Evolutionary conservation across 2,797 vertebrate genomes (phyloP), one percentile per base, ranked within the genome.

Genomic region (Todus mexicanus): DNA sequence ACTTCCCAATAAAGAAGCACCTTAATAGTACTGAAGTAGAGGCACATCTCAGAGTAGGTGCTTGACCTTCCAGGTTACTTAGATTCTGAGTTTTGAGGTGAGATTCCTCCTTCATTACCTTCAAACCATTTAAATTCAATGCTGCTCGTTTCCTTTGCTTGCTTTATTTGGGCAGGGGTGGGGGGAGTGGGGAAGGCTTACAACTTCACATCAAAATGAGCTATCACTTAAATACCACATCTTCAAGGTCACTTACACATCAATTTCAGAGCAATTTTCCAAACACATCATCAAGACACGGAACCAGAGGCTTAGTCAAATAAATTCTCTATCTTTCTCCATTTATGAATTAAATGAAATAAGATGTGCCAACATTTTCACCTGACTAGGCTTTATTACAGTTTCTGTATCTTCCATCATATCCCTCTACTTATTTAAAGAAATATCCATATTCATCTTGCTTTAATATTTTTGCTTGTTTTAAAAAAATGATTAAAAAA

Each of bases 251-350:
- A 96, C 86, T 95, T 90, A 87, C 80, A 90, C 91, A 92, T 94
- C 89, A 89, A 94, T 97, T 96, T 78, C 84, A 73, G 71, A 95
- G 79, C 59, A 90, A 96, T 97, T 96, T 97, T 92, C 87, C 84
- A 96, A 97, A 92, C 79, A 80, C 74, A 89, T 89, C 64, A 95
- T 96, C 92, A 91, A 93, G 94, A 95, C 82, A 86, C 26, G 83
- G 86, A 95, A 96, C 72, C 54, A 92, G 65, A 90, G 74, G 77
- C 91, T 93, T 81, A 96, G 96, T 92, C 78, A 96, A 95, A 94
- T 92, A 95, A 90, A 89, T 93, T 92, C 89, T 88, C 69, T 72
- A 83, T 73, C 66, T 94, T 89, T 59, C 84, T 83, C 59, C n/a
- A 71, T 61, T 82, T 90, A 88, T 5, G 51, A 84, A 93, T 94